Evolutionary conservation across 92 coral and sea anemone species (phyloP), one percentile per base, ranked within the genome.

Genomic region (Zoanthus solanderi): DNA sequence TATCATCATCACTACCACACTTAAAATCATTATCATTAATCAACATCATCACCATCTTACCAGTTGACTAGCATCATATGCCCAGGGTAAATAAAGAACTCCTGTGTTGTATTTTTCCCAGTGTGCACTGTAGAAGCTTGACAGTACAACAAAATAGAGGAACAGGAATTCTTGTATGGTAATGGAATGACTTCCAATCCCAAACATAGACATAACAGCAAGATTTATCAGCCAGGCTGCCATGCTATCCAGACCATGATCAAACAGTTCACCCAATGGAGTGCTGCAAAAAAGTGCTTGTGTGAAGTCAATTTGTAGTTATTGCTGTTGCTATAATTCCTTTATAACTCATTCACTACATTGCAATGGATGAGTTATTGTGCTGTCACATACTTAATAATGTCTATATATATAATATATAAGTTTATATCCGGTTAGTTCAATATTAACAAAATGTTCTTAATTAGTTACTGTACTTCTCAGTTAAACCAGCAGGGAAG

Each of bases 61-160:
- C 95, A 96, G 57, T 56, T 97, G 99, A 86, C 99, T 91, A 8
- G 91, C 85, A 72, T 97, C 99, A 83, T 97, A 97, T 7, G 96
- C 96, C 99, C 99, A 97, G 7, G 99, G 99, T 14, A 97, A 72
- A 71, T 92, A 95, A 23, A 97, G 71, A 7, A 94, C 90, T 76
- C 99, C 99, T 32, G 99, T 97, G 71, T 95, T 92, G 87, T 97
- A 97, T 83, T 97, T 97, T 88, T 97, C 99, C 99, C 99, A 97
- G 86, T 97, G 99, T 0, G 99, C 99, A 78, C 77, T 12, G 71
- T 78, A 95, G 84, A 97, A 97, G 14, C 99, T 98, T 48, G 90
- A 18, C 84, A 97, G 78, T 72, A 95, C 93, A 10, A 95, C 91
- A 37, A 92, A 72, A 68, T 93, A 37, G 23, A 95, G 71, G 56